Evolutionary conservation across 2,797 vertebrate species (phyloP), one percentile per base, ranked within the genome.

Genomic region (Oryzias dopingdopingensis): DNA sequence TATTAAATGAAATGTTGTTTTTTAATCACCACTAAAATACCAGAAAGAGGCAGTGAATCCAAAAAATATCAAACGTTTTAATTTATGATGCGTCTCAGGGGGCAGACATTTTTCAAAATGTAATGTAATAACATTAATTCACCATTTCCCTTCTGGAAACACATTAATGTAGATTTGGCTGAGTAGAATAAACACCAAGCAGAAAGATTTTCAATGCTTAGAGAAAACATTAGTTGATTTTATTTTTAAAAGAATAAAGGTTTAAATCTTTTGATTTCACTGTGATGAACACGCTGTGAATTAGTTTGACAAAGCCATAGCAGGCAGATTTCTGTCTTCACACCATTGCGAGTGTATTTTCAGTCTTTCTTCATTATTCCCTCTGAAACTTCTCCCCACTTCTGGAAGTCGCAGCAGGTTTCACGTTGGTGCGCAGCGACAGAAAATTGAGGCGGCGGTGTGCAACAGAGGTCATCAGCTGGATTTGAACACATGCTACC

Each of bases 381-480:
- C 65, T 62, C 1, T 18, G 7, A 65, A 61, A 59, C 68, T 49
- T 53, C 63, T 70, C 76, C 74, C 54, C 63, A 55, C 76, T 68
- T 82, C 72, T 69, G 24, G 56, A 70, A 73, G 61, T 26, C 18
- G 57, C 60, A 16, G 8, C 48, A 4, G 23, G 72, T 68, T 59
- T 68, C 42, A 18, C 52, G 66, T 71, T n/a, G 23, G 62, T 67
- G 46, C 62, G 62, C 40, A 1, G 59, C 51, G 66, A 57, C 62
- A 53, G 74, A 61, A 62, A 76, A 78, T 58, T 15, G 66, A 73
- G 56, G 76, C 16, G 55, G 26, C 45, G 22, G 50, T 72, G 45
- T n/a, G 70, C 78, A 32, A 42, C 69, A 76, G 65, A 83, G 87
- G 79, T 85, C 70, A 47, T 46, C 50, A 20, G 29, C 62, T 45